A percentile compares a stretch with the other conserved stretches of the same genome.
Conservation (phyloP, 2,888 invertebrate genomes). For the Ophioninae sp. region DNA sequence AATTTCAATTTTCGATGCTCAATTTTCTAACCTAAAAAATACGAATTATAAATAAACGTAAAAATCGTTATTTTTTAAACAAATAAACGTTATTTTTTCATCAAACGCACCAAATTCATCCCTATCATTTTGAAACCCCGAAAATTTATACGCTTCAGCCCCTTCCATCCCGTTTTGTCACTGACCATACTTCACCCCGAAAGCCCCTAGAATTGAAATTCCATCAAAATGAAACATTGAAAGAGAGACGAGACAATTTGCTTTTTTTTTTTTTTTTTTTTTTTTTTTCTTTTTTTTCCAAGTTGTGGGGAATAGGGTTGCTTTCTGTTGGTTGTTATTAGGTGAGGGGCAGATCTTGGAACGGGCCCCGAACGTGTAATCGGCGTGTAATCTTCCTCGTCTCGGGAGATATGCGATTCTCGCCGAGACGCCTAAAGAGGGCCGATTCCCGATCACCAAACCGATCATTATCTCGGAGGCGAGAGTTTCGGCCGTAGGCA, state of each 20-base stretch:
- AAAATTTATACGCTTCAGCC: no score
- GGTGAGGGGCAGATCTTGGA: constrained; percentile 36
- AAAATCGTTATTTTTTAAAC: no score
- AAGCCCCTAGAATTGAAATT: no score
- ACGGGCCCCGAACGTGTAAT: constrained; percentile 53
- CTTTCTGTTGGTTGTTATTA: constrained; percentile 47
- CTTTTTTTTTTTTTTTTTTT: no score
- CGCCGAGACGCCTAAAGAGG: constrained; percentile 18
- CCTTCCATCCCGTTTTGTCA: no score
- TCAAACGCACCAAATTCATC: no score
- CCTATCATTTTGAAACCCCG: no score
- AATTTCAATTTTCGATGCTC: no score
- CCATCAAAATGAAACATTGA: not conserved
- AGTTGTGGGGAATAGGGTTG: constrained; percentile 40
- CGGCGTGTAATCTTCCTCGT: constrained; percentile 50
- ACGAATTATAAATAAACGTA: no score
- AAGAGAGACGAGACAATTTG: not conserved
- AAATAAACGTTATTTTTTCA: no score
- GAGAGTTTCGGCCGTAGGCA: constrained; percentile 56
- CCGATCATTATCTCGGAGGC: constrained; percentile 62
- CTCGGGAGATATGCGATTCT: constrained; percentile 48
- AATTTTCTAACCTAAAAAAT: no score
- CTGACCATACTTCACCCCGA: no score
- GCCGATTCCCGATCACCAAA: constrained; percentile 54
- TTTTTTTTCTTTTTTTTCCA: not conserved